Base-by-base conservation (phyloP, 1,140 invertebrate species). In the Caenorhabditis elegans region DNA sequence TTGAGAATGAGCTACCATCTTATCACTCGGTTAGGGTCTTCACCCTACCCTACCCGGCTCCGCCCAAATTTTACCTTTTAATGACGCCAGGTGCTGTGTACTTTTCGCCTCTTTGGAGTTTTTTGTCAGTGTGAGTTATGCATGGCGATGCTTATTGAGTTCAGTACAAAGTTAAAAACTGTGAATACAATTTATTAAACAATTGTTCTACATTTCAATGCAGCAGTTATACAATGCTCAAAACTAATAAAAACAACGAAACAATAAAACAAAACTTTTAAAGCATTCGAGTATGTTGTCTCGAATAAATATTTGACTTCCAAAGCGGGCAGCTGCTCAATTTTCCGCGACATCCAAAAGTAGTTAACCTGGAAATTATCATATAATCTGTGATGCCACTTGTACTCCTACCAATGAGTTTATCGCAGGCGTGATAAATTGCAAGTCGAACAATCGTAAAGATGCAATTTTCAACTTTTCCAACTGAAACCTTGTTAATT, bases 1-100 rank as follows among this genome's bases (percentile, higher is more conserved):
- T 39, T 70, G 34, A 70, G 60, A 70, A 70, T 70, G 60, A 70
- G 60, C 60, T 70, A 31, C 60, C 17, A n/a, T 70, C 34, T 70
- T 70, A 70, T 70, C 60, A 70, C 17, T 39, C 17, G 10, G 4
- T 1, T 19, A 11, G 34, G 8, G 11, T 22, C 34, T 17, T 70
- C 60, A 39, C 43, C 34, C 26, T 24, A 70, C 24, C 13, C 10
- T 70, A n/a, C 22, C 5, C 60, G 19, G 60, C 60, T 70, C 60
- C 60, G 60, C 60, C 60, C 60, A 31, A 13, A 39, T 26, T 70
- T 39, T 70, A 70, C n/a, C n/a, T 70, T 70, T 53, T 39, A 24
- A n/a, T 39, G 60, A 22, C 34, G 60, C 36, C 34, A 70, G n/a
- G 8, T 26, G 60, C 3, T 43, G 11, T 39, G 31, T 36, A 36